phyloP scores from a whole-genome alignment of 2,113 vertebrate species.

The Sinosuthora webbiana region DNA sequence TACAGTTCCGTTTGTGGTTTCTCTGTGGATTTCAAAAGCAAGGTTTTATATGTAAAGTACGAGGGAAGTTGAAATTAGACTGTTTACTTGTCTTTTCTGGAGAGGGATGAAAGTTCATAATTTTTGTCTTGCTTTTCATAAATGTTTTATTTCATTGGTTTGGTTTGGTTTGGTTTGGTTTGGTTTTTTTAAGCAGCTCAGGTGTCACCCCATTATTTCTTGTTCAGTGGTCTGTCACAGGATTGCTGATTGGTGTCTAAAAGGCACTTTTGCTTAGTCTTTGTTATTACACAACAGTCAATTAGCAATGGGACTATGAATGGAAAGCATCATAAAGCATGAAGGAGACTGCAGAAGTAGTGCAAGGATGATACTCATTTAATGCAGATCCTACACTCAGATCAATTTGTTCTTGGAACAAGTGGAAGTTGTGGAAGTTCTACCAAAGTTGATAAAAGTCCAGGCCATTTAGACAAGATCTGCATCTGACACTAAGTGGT shows the following conservation, averaged over 20 bases:
- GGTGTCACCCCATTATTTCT: neutral
- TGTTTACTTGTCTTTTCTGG: conserved; percentile 17
- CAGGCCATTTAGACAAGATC: neutral
- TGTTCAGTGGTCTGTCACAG: neutral
- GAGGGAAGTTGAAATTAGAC: conserved; percentile 17
- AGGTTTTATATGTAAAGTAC: conserved; percentile 11
- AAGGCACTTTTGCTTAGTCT: neutral
- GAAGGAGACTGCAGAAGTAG: neutral
- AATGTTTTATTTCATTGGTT: neutral
- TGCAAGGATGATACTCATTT: neutral
- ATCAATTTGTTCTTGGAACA: neutral
- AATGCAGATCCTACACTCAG: neutral
- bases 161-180: neutral
- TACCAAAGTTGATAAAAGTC: neutral
- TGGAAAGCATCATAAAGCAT: neutral
- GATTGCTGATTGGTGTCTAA: neutral
- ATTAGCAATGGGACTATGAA: neutral
- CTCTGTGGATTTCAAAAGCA: conserved; percentile 44
- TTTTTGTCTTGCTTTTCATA: neutral
- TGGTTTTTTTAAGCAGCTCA: neutral
- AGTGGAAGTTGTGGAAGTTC: neutral
- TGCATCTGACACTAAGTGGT: neutral
- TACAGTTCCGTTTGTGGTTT: conserved; percentile 59
- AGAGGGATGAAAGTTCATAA: neutral
- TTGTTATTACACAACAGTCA: neutral